Base-by-base conservation (phyloP, 2,113 vertebrate species). In the Bos javanicus region DNA sequence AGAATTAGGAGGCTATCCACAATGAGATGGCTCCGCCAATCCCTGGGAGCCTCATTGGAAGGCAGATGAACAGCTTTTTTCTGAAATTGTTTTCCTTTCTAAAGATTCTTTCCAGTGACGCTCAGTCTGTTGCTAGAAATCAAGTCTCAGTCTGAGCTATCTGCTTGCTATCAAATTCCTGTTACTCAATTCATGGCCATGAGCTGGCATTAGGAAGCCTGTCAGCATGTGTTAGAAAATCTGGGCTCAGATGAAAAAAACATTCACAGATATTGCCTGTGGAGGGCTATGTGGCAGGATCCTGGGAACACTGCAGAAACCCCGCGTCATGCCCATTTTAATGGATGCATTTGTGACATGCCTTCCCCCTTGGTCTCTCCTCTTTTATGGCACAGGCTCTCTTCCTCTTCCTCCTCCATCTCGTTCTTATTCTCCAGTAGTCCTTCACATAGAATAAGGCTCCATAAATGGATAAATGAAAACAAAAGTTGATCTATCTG, bases 191-290 rank as follows among this genome's bases (percentile, higher is more conserved):
- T 88, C 82, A 48, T 25, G 90, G 64, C 67, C 59, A 11, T 25
- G 71, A 95, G 83, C 46, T 93, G 78, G 80, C 89, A 60, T 89
- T 60, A 97, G 92, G 87, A 85, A 93, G 43, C 60, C 83, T 96
- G 94, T 91, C 50, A 33, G 67, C 36, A 10, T 1, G 2, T 46
- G 62, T 96, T 91, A 83, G 86, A 82, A 67, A 82, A 85, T 36
- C 60, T 43, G 83, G 64, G 33, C 52, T 94, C 48, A 36, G 26
- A 5, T 14, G 14, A 95, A 39, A 57, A 74, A 85, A 85, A 28
- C 78, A 56, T 80, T 94, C 50, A 85, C 56, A 46, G 46, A 25
- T 25, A 81, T 17, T 3, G 2, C 48, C 25, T 5, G 0, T 43
- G 26, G 56, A 85, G n/a, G 19, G 57, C 86, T 87, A 2, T 12